Conservation (phyloP, 2,888 invertebrate genomes). For the Macropis europaea region DNA sequence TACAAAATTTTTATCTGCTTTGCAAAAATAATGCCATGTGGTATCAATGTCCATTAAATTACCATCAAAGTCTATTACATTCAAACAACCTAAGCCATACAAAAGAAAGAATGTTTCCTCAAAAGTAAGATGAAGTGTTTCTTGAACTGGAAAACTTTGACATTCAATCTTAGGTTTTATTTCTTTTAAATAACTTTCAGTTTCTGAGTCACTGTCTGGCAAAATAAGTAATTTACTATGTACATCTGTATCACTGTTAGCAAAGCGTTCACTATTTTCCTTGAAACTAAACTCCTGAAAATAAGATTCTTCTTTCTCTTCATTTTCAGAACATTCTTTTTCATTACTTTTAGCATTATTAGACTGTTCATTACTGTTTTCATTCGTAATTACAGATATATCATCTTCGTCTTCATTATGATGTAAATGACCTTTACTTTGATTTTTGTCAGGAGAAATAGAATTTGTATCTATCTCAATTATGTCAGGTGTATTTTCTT, state of each 20-base stretch:
- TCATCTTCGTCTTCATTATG: constrained; percentile 68
- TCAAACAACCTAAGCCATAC: constrained; percentile 85
- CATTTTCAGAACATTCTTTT: constrained; percentile 56
- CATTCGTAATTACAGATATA: constrained; percentile 62
- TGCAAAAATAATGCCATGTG: constrained; percentile 83
- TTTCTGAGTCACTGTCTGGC: constrained; percentile 85
- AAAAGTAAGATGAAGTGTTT: constrained; percentile 85
- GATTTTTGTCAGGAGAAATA: neutral
- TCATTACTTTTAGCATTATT: constrained; percentile 59
- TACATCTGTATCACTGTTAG: constrained; percentile 62
- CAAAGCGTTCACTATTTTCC: neutral
- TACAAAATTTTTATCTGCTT: constrained; percentile 83
- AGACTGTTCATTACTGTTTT: constrained; percentile 48
- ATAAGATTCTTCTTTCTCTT: constrained; percentile 20
- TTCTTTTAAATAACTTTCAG: constrained; percentile 83
- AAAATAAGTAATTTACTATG: constrained; percentile 82
- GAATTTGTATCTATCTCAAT: constrained; percentile 33
- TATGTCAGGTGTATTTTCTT: constrained; percentile 6
- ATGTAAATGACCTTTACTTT: neutral
- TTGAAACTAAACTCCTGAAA: constrained; percentile 29
- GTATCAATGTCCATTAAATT: constrained; percentile 81
- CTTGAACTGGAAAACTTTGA: constrained; percentile 83
- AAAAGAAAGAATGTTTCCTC: constrained; percentile 90
- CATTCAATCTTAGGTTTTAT: constrained; percentile 83
- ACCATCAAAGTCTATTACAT: constrained; percentile 82